phyloP scores from a whole-genome alignment of 2,888 invertebrate genomes.

The Eupelmus urozonus region DNA sequence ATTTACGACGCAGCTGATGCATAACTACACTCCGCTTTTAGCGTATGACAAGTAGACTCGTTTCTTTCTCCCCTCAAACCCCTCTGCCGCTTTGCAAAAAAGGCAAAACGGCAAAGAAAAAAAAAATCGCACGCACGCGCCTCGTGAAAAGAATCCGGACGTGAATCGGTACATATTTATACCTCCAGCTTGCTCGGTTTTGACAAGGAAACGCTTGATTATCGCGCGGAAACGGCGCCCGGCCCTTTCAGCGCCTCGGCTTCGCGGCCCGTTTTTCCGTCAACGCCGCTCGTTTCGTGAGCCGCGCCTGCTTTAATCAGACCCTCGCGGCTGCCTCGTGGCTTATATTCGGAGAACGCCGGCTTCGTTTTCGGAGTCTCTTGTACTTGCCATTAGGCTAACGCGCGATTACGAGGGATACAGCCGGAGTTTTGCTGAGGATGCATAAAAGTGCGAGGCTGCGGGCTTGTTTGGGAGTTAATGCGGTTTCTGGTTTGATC shows the following conservation, averaged over 20 bases:
- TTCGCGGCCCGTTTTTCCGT: slow-evolving; percentile 47
- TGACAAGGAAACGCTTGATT: slow-evolving; percentile 8
- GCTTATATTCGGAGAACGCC: slow-evolving; percentile 1
- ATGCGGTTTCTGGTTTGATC: slow-evolving; percentile 1
- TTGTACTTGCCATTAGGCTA: slow-evolving; percentile 36
- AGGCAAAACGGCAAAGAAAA: neutral
- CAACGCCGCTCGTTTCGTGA: slow-evolving; percentile 55
- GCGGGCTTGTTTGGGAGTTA: slow-evolving; percentile 21
- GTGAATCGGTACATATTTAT: slow-evolving; percentile 41
- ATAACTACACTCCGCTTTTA: slow-evolving; percentile 38
- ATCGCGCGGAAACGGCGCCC: neutral
- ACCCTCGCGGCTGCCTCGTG: slow-evolving; percentile 3
- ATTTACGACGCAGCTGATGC: slow-evolving; percentile 49
- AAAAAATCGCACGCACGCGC: neutral
- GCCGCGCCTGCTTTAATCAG: slow-evolving; percentile 49
- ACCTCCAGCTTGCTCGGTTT: neutral
- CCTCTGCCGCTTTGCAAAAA: neutral
- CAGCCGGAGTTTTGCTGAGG: neutral
- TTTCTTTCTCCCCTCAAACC: slow-evolving; percentile 10
- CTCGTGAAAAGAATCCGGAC: neutral
- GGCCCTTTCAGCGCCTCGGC: slow-evolving; percentile 17
- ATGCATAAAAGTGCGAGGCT: neutral
- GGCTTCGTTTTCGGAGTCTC: neutral
- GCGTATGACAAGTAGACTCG: slow-evolving; percentile 24
- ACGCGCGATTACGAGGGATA: slow-evolving; percentile 32